Conservation (phyloP, 1,140 invertebrate species). For the Episyrphus balteatus region DNA sequence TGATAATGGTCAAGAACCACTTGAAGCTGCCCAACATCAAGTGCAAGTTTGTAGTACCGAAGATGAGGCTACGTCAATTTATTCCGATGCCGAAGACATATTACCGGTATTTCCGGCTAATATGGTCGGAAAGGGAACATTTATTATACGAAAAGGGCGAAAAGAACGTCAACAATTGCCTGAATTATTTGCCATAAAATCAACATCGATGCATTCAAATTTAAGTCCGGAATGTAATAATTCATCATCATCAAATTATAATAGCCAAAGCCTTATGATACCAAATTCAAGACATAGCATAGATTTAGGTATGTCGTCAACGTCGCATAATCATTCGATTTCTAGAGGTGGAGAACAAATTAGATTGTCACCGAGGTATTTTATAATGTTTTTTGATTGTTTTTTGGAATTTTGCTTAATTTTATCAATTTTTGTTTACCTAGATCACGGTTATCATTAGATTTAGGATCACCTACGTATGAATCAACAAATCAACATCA, state of each 20-base stretch:
- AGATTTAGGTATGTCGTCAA: constrained; percentile 45
- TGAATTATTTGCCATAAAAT: constrained; percentile 27
- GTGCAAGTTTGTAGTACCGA: constrained; percentile 53
- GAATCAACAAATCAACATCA: not conserved
- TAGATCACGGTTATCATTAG: constrained; percentile 7
- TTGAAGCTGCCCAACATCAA: constrained; percentile 49
- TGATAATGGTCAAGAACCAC: not conserved
- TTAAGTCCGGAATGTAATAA: constrained; percentile 29
- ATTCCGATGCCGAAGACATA: constrained; percentile 46
- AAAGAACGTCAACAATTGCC: constrained; percentile 43
- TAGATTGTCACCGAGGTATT: constrained; percentile 6
- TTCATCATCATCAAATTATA: not conserved
- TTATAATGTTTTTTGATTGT: not conserved
- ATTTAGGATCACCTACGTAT: constrained; percentile 5
- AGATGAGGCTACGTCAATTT: constrained; percentile 52
- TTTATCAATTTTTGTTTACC: not conserved
- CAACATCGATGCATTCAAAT: constrained; percentile 45
- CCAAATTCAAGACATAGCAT: constrained; percentile 49
- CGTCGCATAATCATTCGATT: constrained; percentile 20
- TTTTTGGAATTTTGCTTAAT: not conserved
- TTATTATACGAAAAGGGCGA: constrained; percentile 56
- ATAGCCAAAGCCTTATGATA: constrained; percentile 15
- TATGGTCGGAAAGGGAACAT: constrained; percentile 53
- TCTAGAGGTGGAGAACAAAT: not conserved
- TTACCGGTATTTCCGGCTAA: constrained; percentile 37